phyloP scores from a whole-genome alignment of 2,888 invertebrate genomes.

The Zelleria hepariella region DNA sequence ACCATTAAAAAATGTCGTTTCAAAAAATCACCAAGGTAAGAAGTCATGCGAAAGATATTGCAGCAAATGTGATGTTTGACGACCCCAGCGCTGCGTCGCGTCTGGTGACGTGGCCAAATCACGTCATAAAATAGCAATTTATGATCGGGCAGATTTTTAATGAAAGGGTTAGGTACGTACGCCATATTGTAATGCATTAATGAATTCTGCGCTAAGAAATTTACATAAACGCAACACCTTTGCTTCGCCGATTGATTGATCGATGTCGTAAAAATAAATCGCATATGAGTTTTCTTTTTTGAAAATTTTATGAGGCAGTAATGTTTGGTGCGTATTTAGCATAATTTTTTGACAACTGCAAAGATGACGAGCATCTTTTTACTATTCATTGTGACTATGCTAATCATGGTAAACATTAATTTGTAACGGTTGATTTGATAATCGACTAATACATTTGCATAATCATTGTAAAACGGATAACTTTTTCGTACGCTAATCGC shows the following conservation, averaged over 20 bases:
- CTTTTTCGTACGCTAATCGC: constrained; percentile 21
- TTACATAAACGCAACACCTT: constrained; percentile 43
- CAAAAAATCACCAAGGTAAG: constrained; percentile 47
- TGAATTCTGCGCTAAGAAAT: constrained; percentile 34
- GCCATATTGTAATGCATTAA: constrained; percentile 62
- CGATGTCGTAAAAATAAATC: constrained; percentile 51
- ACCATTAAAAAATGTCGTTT: constrained; percentile 67
- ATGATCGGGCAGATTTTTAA: constrained; percentile 30
- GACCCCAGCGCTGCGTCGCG: no score
- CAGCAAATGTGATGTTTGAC: constrained; percentile 35
- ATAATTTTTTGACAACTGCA: constrained; percentile 24
- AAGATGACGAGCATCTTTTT: constrained; percentile 59
- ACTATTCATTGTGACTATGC: constrained; percentile 48
- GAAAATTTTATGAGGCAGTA: constrained; percentile 43
- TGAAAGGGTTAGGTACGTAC: constrained; percentile 16
- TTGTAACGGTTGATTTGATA: constrained; percentile 71
- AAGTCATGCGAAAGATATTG: constrained; percentile 57
- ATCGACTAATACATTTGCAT: constrained; percentile 53
- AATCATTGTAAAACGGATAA: constrained; percentile 35
- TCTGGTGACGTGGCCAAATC: constrained; percentile 20
- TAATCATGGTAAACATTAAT: constrained; percentile 66
- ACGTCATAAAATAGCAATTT: constrained; percentile 51
- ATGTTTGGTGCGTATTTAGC: constrained; percentile 32
- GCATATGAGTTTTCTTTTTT: constrained; percentile 22
- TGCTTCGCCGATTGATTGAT: constrained; percentile 46